These are phyloP conservation scores for Adrianichthys oophorus DNA, from an alignment of 2,797 vertebrate genomes.

Conservation along the genomic window DNA sequence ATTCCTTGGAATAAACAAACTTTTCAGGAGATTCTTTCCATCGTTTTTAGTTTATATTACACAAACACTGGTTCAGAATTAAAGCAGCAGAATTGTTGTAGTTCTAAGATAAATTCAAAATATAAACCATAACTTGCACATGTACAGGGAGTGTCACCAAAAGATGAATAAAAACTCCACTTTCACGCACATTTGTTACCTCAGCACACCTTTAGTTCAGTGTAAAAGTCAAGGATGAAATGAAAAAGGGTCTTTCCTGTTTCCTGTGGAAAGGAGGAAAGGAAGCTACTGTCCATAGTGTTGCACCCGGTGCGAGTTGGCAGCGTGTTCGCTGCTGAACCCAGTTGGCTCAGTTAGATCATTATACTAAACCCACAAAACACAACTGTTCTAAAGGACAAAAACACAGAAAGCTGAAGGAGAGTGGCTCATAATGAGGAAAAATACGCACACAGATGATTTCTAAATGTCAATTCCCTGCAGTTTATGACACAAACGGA, in stretches of 20 bases:
- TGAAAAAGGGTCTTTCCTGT: slow-evolving; percentile 38
- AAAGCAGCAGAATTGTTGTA: too few species aligned
- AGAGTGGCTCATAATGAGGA: slow-evolving; percentile 12
- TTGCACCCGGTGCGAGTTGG: slow-evolving; percentile 36
- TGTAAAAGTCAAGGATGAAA: slow-evolving; percentile 23
- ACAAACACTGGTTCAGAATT: too few species aligned
- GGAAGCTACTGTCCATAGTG: slow-evolving; percentile 35
- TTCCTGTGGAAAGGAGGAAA: slow-evolving; percentile 57
- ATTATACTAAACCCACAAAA: slow-evolving; percentile 21
- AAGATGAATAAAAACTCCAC: neutral
- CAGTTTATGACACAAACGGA: slow-evolving; percentile 1
- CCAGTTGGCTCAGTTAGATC: slow-evolving; percentile 46
- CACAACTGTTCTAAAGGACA: neutral
- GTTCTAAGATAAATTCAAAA: too few species aligned
- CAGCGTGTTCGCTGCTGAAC: slow-evolving; percentile 29
- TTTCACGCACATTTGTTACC: neutral
- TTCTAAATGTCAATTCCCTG: too few species aligned
- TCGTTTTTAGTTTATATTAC: too few species aligned
- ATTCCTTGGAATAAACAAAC: too few species aligned
- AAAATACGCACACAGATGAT: neutral
- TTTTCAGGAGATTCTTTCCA: too few species aligned
- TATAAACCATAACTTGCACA: neutral
- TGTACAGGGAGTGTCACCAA: neutral
- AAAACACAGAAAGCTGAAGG: slow-evolving; percentile 8
- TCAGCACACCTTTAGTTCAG: slow-evolving; percentile 17